These are phyloP conservation scores for Ancistrus triradiatus DNA, from an alignment of 2,113 vertebrate species.

Conservation along the genomic window DNA sequence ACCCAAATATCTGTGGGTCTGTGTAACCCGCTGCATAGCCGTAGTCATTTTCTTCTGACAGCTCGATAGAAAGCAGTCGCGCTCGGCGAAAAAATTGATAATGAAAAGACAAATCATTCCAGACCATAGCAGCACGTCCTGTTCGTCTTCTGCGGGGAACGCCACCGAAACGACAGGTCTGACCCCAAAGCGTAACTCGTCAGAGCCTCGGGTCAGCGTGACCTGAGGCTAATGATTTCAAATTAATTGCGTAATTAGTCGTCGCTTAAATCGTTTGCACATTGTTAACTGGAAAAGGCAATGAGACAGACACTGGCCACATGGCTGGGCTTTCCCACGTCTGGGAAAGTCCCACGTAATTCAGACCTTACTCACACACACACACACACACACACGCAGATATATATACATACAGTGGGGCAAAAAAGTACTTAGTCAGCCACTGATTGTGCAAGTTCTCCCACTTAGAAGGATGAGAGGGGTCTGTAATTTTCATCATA, in stretches of 20 bases:
- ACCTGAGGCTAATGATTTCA: slow-evolving; percentile 33
- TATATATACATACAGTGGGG: too few species aligned
- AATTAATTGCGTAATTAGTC: slow-evolving; percentile 37
- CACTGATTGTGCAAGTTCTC: too few species aligned
- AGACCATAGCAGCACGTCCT: not conserved
- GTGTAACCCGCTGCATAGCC: too few species aligned
- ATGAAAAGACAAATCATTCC: slow-evolving; percentile 2
- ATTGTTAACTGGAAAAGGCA: slow-evolving; percentile 24
- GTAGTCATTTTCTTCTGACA: not conserved
- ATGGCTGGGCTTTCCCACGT: slow-evolving; percentile 18
- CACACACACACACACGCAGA: too few species aligned
- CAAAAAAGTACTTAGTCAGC: too few species aligned
- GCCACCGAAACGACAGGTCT: too few species aligned
- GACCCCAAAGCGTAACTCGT: too few species aligned
- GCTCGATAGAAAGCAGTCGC: slow-evolving; percentile 5
- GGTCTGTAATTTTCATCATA: too few species aligned
- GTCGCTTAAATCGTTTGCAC: slow-evolving; percentile 34
- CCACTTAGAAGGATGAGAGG: too few species aligned
- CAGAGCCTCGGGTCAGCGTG: too few species aligned
- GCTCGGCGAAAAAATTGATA: not conserved
- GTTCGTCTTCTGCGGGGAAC: slow-evolving; percentile 23
- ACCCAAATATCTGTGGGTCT: too few species aligned
- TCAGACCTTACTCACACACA: too few species aligned
- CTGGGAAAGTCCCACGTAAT: slow-evolving; percentile 24
- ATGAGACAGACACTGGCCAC: slow-evolving; percentile 10